Base-by-base conservation (phyloP, 2,113 vertebrate species). In the Nanorana parkeri region DNA sequence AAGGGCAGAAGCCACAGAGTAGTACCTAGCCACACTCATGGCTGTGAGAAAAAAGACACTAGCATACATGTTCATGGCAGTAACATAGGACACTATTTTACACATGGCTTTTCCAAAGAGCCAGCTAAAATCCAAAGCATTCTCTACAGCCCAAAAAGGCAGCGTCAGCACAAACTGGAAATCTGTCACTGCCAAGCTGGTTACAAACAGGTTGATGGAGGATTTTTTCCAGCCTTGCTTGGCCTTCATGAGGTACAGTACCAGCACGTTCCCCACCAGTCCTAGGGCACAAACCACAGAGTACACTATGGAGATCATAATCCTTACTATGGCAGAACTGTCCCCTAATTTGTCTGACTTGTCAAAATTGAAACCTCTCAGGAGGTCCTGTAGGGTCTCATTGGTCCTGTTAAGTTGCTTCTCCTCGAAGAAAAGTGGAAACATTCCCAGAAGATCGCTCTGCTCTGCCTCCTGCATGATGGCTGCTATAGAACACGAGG, bases 41-140 rank as follows among this genome's bases (percentile, higher is more conserved):
- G 96, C 95, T 0, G 97, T 99, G 55, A 99, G 95, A 85, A 99
- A 98, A 87, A 99, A 99, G n/a, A 99, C 98, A 58, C 98, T 98
- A 83, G 97, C 97, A 10, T 98, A 98, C 98, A 99, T 99, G 88
- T 97, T 99, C 94, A 97, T 95, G 1, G 96, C 95, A 0, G 97
- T 99, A 84, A 98, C 95, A 0, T 95, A 93, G 0, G 96, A 96
- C 4, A 99, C 95, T 0, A 97, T 95, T 90, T 99, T 99, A 82
- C 98, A 99, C 97, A 99, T 97, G 10, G 94, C 94, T 78, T 92
- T 95, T 3, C 98, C 98, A 0, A 98, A 99, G 15, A 95, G 94
- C 98, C 98, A 98, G 4, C 91, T 95, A 88, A 99, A 99, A 89
- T 99, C 98, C 84, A 98, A 84, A 0, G 97, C 96, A 0, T 97